Evolutionary conservation across 2,113 vertebrate species (phyloP).

Genomic region (Tiliqua scincoides): DNA sequence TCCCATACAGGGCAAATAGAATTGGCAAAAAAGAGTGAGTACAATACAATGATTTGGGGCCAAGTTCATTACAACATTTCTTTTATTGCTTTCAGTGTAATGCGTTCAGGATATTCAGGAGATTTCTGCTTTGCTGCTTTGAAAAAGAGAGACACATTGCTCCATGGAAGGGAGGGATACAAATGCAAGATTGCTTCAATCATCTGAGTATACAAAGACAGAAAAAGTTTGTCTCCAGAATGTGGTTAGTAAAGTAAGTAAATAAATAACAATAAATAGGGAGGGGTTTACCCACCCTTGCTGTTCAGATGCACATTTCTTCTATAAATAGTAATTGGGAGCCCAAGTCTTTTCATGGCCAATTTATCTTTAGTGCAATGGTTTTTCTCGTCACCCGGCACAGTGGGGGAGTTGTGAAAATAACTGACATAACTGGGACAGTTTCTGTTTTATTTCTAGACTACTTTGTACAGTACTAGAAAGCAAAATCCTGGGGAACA

Average conservation of each 20-base stretch:
- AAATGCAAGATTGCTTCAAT: background rate
- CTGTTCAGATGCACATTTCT: constrained; percentile 23
- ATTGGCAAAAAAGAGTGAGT: background rate
- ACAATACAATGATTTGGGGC: background rate
- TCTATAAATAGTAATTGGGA: constrained; percentile 47
- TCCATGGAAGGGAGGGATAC: background rate
- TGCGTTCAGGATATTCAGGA: background rate
- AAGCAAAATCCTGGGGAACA: constrained; percentile 51
- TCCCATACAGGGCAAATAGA: background rate
- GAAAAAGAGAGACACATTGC: background rate
- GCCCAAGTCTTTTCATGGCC: constrained; percentile 20
- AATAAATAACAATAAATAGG: constrained; percentile 40
- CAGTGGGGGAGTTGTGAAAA: constrained; percentile 56
- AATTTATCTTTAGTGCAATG: constrained; percentile 61
- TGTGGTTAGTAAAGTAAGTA: constrained; percentile 16
- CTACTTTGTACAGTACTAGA: constrained; percentile 41
- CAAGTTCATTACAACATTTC: background rate
- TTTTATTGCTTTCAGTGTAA: background rate
- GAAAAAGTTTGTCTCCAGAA: constrained; percentile 20
- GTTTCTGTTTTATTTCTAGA: constrained; percentile 57
- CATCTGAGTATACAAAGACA: background rate
- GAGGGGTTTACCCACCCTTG: background rate
- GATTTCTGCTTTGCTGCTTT: background rate
- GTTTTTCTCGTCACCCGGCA: constrained; percentile 39
- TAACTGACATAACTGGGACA: constrained; percentile 55